Percentiles rank a stretch among this genome's conserved stretches.
Evolutionary conservation across 2,113 vertebrate genomes (phyloP).

Genomic region (Salminus brasiliensis): DNA sequence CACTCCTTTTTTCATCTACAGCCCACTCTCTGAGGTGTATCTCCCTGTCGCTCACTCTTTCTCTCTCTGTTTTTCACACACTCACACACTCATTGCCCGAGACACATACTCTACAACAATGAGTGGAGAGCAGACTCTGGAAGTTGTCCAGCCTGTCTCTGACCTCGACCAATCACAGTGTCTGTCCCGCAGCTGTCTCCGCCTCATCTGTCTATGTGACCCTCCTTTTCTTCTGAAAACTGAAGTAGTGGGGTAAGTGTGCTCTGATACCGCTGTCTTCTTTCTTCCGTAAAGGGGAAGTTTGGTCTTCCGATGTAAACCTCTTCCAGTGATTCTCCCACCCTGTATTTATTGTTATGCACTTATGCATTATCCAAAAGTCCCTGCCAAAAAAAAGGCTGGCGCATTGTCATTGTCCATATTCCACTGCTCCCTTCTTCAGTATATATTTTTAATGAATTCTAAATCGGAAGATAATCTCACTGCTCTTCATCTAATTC

Average conservation of each 20-base stretch:
- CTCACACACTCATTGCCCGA: slow-evolving; percentile 63
- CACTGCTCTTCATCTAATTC: too few species aligned
- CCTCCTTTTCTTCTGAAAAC: slow-evolving; percentile 4
- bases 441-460: too few species aligned
- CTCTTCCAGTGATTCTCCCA: not conserved
- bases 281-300: slow-evolving; percentile 53
- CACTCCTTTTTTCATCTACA: not conserved
- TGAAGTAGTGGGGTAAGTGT: not conserved
- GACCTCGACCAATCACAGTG: slow-evolving; percentile 49
- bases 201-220: not conserved
- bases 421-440: too few species aligned
- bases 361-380: not conserved
- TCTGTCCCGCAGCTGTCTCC: not conserved
- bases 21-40: not conserved
- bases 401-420: too few species aligned
- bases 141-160: slow-evolving; percentile 35
- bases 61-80: slow-evolving; percentile 19
- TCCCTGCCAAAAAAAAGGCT: too few species aligned
- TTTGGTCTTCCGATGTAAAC: not conserved
- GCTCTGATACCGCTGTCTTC: not conserved
- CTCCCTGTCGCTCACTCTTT: not conserved
- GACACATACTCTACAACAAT: slow-evolving; percentile 51
- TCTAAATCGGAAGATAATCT: too few species aligned
- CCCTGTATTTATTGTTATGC: not conserved
- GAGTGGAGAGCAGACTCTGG: slow-evolving; percentile 52